Evolutionary conservation across 2,888 invertebrate genomes (phyloP).

Genomic region (Eudemis profundana): DNA sequence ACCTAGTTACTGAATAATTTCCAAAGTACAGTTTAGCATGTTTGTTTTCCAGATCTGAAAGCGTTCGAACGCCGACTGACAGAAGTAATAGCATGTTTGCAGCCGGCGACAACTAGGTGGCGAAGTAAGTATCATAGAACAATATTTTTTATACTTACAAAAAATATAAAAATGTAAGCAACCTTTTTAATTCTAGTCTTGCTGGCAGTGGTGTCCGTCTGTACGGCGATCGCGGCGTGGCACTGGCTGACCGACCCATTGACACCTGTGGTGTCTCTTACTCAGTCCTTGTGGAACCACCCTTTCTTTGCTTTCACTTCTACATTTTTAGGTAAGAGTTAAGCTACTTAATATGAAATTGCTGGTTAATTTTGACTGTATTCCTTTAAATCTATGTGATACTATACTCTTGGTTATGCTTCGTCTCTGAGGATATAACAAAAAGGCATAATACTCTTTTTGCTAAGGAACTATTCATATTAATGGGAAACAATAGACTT

Average conservation of each 20-base stretch:
- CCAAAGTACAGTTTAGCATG: not conserved
- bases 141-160: constrained; percentile 3
- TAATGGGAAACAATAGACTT: no score
- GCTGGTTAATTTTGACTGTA: no score
- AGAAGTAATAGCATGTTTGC: constrained; percentile 98
- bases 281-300: constrained; percentile 96
- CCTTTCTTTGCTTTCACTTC: constrained; percentile 97
- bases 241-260: constrained; percentile 98
- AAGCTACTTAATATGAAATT: no score
- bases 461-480: no score
- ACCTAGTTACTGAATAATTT: not conserved
- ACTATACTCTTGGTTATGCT: no score
- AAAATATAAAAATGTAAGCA: no score
- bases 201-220: constrained; percentile 93
- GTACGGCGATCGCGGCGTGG: constrained; percentile 97
- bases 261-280: constrained; percentile 95
- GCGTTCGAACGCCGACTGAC: constrained; percentile 98
- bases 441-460: no score
- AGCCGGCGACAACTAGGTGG: constrained; percentile 98
- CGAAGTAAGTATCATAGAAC: constrained; percentile 89
- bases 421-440: no score
- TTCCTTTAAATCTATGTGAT: no score
- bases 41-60: constrained; percentile 91
- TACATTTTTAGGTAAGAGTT: constrained; percentile 89
- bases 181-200: constrained; percentile 87